Conservation (phyloP, 2,888 invertebrate genomes). For the Dicycla oo region DNA sequence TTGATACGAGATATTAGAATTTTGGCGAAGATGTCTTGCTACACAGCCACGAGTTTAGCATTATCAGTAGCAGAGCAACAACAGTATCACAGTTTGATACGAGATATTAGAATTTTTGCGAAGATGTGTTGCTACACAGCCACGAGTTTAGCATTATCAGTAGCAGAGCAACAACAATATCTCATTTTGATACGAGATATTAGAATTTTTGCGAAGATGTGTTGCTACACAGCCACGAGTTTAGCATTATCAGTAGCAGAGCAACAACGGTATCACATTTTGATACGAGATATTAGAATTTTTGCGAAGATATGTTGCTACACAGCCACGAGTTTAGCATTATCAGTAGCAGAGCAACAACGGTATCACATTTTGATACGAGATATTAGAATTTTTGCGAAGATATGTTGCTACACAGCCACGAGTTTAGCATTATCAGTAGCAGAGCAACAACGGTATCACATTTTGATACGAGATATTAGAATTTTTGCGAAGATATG, state of each 20-base stretch:
- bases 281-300: background rate
- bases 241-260: too few relatives aligned
- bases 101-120: background rate
- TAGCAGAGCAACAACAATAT: background rate
- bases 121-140: constrained; percentile 46
- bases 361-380: background rate
- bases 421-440: too few relatives aligned
- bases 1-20: background rate
- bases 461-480: background rate
- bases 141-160: too few relatives aligned
- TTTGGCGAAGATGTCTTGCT: too few relatives aligned
- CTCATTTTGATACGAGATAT: background rate
- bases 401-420: too few relatives aligned
- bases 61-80: too few relatives aligned
- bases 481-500: background rate
- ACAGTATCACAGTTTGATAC: background rate
- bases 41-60: too few relatives aligned
- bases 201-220: background rate
- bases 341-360: too few relatives aligned
- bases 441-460: background rate
- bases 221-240: constrained; percentile 45
- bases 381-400: background rate
- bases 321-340: too few relatives aligned
- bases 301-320: too few relatives aligned
- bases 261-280: background rate